Evolutionary conservation across 2,888 invertebrate species (phyloP).

Genomic region (Argyresthia goedartella): DNA sequence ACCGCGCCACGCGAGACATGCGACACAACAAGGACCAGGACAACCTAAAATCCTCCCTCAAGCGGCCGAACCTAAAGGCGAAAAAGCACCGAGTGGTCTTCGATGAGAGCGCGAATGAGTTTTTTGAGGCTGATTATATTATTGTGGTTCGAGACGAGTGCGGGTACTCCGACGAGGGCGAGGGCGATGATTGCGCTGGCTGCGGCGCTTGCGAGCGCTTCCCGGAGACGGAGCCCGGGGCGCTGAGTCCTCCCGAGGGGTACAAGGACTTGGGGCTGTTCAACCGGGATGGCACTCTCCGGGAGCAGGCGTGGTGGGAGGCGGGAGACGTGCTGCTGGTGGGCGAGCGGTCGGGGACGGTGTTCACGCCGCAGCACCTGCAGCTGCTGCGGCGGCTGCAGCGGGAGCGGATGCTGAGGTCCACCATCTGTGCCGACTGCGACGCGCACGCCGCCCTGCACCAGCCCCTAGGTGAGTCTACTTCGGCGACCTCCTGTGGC

Average conservation of each 20-base stretch:
- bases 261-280: conserved; percentile 87
- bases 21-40: conserved; percentile 74
- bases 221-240: conserved; percentile 84
- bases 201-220: conserved; percentile 67
- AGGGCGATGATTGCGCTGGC: conserved; percentile 78
- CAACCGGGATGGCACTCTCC: conserved; percentile 66
- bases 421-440: conserved; percentile 63
- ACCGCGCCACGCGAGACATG: conserved; percentile 59
- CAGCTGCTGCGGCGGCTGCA: conserved; percentile 75
- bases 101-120: conserved; percentile 90
- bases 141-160: conserved; percentile 91
- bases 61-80: conserved; percentile 78
- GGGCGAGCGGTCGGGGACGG: conserved; percentile 69
- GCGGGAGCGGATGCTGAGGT: conserved; percentile 71
- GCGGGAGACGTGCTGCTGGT: conserved; percentile 71
- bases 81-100: conserved; percentile 88
- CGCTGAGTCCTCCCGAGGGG: conserved; percentile 91
- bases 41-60: conserved; percentile 80
- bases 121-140: conserved; percentile 93
- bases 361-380: conserved; percentile 76
- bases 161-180: conserved; percentile 84
- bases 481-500: not conserved
- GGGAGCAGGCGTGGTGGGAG: conserved; percentile 71
- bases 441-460: conserved; percentile 59
- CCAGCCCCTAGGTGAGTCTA: conserved; percentile 61